Evolutionary conservation across 1,140 invertebrate genomes (phyloP).

Genomic region (Stegodyphus dumicola): DNA sequence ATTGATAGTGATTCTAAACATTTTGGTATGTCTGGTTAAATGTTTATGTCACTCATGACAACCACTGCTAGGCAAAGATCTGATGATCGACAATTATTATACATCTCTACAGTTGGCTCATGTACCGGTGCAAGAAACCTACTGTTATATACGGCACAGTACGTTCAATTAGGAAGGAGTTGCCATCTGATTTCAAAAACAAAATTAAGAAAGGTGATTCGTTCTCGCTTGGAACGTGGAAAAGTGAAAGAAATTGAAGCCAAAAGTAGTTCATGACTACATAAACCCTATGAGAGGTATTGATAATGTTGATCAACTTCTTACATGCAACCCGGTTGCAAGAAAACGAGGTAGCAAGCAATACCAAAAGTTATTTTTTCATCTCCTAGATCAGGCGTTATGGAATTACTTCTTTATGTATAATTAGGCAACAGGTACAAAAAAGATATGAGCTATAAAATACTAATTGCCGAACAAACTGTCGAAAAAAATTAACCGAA

Average conservation of each 20-base stretch:
- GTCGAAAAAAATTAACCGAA: too few relatives aligned
- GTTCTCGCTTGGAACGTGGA: conserved; percentile 1
- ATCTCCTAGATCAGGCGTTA: not conserved
- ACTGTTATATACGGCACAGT: conserved; percentile 11
- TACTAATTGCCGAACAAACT: too few relatives aligned
- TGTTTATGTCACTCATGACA: conserved; percentile 36
- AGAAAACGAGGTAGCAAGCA: not conserved
- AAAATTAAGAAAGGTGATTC: conserved; percentile 3
- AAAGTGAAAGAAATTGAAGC: conserved; percentile 18
- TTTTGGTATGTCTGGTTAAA: too few relatives aligned
- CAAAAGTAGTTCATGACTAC: conserved; percentile 18
- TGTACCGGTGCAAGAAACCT: not conserved
- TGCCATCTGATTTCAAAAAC: conserved; percentile 3
- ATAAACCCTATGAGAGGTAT: not conserved
- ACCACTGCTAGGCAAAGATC: conserved; percentile 11
- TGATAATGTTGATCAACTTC: conserved; percentile 8
- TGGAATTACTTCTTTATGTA: not conserved
- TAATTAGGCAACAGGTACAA: too few relatives aligned
- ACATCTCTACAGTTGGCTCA: not conserved
- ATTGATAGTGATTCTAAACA: too few relatives aligned
- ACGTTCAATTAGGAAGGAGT: not conserved
- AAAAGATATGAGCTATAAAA: too few relatives aligned
- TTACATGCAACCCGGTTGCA: too few relatives aligned
- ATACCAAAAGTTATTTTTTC: conserved; percentile 5
- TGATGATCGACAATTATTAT: conserved; percentile 27